These are phyloP conservation scores for Standfussiana lucernea DNA, from an alignment of 2,888 invertebrate genomes.

Conservation along the genomic window DNA sequence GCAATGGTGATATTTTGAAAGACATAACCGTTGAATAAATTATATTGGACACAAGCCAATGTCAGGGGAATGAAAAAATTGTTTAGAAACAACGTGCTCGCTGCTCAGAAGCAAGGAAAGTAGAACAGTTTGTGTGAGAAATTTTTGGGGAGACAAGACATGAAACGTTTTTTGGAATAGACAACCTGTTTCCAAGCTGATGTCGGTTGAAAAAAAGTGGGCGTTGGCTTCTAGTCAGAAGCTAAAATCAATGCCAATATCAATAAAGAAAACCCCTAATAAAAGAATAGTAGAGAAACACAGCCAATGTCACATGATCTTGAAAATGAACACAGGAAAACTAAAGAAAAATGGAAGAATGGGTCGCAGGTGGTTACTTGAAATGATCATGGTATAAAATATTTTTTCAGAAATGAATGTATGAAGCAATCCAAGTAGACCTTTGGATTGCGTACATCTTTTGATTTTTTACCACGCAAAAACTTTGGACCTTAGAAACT, in stretches of 20 bases:
- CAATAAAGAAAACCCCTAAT: conserved; percentile 9
- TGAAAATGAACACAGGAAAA: background rate
- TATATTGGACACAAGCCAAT: conserved; percentile 83
- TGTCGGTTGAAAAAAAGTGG: conserved; percentile 16
- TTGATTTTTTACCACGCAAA: background rate
- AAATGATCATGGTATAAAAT: background rate
- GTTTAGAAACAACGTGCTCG: conserved; percentile 60
- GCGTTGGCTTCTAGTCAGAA: conserved; percentile 7
- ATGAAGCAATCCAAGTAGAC: background rate
- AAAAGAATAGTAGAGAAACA: background rate
- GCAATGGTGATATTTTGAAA: conserved; percentile 82
- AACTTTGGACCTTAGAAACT: background rate
- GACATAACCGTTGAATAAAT: conserved; percentile 84
- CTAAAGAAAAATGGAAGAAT: background rate
- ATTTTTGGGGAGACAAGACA: conserved; percentile 33
- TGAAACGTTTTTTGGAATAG: conserved; percentile 22
- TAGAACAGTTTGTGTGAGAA: conserved; percentile 40
- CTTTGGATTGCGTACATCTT: background rate
- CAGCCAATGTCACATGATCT: background rate
- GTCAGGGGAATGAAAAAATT: conserved; percentile 68
- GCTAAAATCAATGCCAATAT: conserved; percentile 16
- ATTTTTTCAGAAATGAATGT: background rate
- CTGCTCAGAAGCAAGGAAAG: conserved; percentile 48
- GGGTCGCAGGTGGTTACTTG: background rate
- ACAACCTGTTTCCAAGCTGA: conserved; percentile 32